Evolutionary conservation across 2,113 vertebrate genomes (phyloP).

Genomic region (Taxidea taxus): DNA sequence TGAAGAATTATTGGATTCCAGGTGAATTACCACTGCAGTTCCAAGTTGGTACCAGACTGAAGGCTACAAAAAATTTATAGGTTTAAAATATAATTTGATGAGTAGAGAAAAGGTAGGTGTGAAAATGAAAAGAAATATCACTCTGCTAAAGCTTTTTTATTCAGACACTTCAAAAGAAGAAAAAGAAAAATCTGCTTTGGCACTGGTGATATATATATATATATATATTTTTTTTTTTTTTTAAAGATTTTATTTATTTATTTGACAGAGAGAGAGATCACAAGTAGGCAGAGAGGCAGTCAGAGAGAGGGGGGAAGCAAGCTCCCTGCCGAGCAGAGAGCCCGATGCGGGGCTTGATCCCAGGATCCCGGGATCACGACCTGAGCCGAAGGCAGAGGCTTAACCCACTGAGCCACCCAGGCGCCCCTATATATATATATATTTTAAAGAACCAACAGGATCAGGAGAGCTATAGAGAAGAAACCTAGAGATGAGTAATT

Average conservation of each 20-base stretch:
- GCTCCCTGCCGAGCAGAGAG: too few species aligned
- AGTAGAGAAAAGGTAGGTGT: background rate
- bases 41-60: background rate
- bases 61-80: background rate
- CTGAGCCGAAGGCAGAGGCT: too few species aligned
- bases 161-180: background rate
- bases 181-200: background rate
- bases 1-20: background rate
- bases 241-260: too few species aligned
- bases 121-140: background rate
- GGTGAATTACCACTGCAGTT: background rate
- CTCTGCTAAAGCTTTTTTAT: background rate
- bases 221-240: background rate
- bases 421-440: too few species aligned
- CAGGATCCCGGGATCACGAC: too few species aligned
- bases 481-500: background rate
- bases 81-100: background rate
- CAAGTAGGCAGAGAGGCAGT: too few species aligned
- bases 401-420: too few species aligned
- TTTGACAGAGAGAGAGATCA: too few species aligned
- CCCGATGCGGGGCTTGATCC: too few species aligned
- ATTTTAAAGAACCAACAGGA: background rate
- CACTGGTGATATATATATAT: too few species aligned
- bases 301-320: too few species aligned
- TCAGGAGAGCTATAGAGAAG: background rate